Percentiles rank a stretch among this genome's conserved stretches.
phyloP scores from a whole-genome alignment of 1,140 invertebrate genomes.

The Sarcophaga bullata region DNA sequence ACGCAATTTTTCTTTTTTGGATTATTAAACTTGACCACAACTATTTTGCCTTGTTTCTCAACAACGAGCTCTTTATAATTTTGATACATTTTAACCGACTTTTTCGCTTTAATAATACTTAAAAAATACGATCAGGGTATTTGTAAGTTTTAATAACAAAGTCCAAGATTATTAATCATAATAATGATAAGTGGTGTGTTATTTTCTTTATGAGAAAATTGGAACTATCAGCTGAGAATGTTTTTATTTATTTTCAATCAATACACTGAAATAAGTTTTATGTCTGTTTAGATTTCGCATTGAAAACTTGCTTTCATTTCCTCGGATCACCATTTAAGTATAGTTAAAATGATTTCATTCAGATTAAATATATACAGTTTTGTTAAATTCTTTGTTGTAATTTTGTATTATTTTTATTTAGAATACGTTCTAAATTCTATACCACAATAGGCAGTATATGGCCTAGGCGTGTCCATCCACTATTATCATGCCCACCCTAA shows the following conservation, averaged over 20 bases:
- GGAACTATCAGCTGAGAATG: background rate
- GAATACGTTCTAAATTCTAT: too few species aligned
- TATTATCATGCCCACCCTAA: too few species aligned
- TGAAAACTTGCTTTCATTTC: too few species aligned
- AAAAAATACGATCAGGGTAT: background rate
- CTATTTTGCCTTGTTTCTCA: constrained; percentile 53
- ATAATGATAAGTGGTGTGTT: background rate
- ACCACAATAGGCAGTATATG: too few species aligned
- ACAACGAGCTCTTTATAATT: constrained; percentile 50
- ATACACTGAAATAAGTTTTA: background rate
- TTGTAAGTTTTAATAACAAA: background rate
- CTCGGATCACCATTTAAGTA: too few species aligned
- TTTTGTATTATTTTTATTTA: too few species aligned
- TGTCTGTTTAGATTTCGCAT: background rate
- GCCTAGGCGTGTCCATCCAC: too few species aligned
- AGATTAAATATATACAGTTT: too few species aligned
- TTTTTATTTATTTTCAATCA: background rate
- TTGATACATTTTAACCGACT: constrained; percentile 45
- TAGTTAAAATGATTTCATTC: too few species aligned
- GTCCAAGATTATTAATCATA: background rate
- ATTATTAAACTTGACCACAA: constrained; percentile 76
- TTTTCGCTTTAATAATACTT: background rate
- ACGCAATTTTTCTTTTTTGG: constrained; percentile 86
- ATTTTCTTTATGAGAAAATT: background rate
- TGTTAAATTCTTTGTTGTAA: too few species aligned